Evolutionary conservation across 2,888 invertebrate genomes (phyloP), one percentile per base, ranked within the genome.

Genomic region (Aquatica leii): DNA sequence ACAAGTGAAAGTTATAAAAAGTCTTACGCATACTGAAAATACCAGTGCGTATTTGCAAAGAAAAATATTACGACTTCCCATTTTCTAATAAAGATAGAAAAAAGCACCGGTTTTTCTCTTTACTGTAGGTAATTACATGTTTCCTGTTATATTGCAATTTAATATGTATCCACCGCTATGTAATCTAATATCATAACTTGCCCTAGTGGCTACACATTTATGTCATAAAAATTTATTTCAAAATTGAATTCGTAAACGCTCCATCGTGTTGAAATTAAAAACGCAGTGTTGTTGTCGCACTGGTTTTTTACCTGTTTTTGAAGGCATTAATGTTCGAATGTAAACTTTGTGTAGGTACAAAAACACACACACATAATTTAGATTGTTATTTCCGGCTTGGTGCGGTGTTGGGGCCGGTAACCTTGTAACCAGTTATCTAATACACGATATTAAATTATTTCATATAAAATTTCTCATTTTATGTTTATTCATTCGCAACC

Each of bases 101-200:
- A 37, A 14, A 14, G 15, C 17, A 43, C 41, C 14, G 14, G 41
- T 43, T 43, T 43, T 43, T 43, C 41, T 43, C 14, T 12, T 17
- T 43, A 15, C 41, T 43, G 9, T 17, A 40, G 8, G 17, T 43
- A 43, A 43, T 43, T 43, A 17, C 17, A 43, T 3, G 14, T 14
- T 43, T 43, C 41, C 41, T 43, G 41, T 43, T 12, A 43, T n/a
- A n/a, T 43, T 17, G 41, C 41, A 43, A 43, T 43, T 43, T 43
- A 14, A 43, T 43, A 43, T 43, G 14, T 43, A 43, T 14, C 4
- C 37, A n/a, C 11, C n/a, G 5, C 41, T 15, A 43, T 14, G 41
- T 12, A 43, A 43, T 43, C 41, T 14, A 31, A 31, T 31, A 31
- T 31, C 31, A 31, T 31, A 31, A 31, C 31, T 31, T 31, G 31